Evolutionary conservation across 2,797 vertebrate genomes (phyloP).

Genomic region (Neostethus bicornis): DNA sequence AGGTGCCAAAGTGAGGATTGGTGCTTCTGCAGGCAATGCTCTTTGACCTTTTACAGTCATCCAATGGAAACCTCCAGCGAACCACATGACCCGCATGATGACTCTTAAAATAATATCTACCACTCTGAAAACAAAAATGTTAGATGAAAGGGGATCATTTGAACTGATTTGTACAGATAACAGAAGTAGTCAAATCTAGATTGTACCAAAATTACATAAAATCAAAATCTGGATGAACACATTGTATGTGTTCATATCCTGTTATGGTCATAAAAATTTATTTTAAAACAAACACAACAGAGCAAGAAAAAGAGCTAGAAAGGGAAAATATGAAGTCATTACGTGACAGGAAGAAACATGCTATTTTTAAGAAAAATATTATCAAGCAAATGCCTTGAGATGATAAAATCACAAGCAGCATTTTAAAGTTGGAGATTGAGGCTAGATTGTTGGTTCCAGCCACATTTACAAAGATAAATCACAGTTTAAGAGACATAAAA

Average conservation of each 20-base stretch:
- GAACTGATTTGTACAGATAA: neutral
- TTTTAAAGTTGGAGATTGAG: neutral
- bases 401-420: neutral
- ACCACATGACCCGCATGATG: conserved; percentile 98
- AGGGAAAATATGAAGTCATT: too few species aligned
- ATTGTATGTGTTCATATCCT: too few species aligned
- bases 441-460: neutral
- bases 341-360: too few species aligned
- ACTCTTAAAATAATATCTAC: conserved; percentile 89
- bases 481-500: neutral
- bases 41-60: conserved; percentile 91
- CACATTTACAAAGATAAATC: neutral
- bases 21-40: conserved; percentile 88
- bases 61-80: conserved; percentile 95
- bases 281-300: too few species aligned
- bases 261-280: too few species aligned
- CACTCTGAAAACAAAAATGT: conserved; percentile 73
- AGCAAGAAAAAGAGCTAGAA: too few species aligned
- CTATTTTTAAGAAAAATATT: neutral
- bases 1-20: conserved; percentile 93
- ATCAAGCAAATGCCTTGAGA: neutral
- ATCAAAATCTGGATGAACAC: neutral
- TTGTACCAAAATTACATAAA: neutral
- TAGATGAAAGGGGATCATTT: neutral
- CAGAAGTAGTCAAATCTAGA: neutral